Evolutionary conservation across 1,140 invertebrate genomes (phyloP), one percentile per base, ranked within the genome.

Genomic region (Zaprionus nigranus): DNA sequence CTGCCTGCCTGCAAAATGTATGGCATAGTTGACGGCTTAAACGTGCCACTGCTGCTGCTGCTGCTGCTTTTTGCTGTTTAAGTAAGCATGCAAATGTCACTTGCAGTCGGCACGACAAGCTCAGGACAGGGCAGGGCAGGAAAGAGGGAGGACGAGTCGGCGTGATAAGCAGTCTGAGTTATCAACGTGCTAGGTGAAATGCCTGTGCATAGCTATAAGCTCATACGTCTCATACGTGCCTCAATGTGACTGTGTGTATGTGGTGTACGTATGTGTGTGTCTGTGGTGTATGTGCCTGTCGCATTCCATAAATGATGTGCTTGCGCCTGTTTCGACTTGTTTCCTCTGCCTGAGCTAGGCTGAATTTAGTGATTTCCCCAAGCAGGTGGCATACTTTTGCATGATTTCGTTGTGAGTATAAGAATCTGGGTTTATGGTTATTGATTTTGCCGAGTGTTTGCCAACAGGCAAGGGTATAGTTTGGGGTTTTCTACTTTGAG

Each of bases 11-110:
- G 58, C 66, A 63, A 75, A 73, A 77, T 74, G 34, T 77, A 63
- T 67, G 69, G 75, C 73, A 80, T 74, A 79, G 69, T 58, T 85
- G 82, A 78, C 82, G 82, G 63, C 70, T 63, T 82, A 85, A 64
- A 85, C 82, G 78, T 85, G 82, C 82, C 82, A 70, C 61, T 30
- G 70, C 28, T 60, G 54, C 49, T 72, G 9, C 2, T 49, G 69
- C 61, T 62, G 38, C 54, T 78, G 78, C 82, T 84, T 84, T 87
- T 83, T 88, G 79, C 85, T 85, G 85, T 90, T 90, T 90, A 90
- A 90, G 81, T 84, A 90, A 90, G 85, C 85, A 90, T 90, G 85
- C 85, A 90, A 90, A 90, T 90, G 85, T 90, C 85, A 90, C 85
- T 82, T 90, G 86, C 81, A 88, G 77, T 68, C 40, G 60, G 36